Evolutionary conservation across 2,888 invertebrate genomes (phyloP).

Genomic region (Oscheius myriophilus): DNA sequence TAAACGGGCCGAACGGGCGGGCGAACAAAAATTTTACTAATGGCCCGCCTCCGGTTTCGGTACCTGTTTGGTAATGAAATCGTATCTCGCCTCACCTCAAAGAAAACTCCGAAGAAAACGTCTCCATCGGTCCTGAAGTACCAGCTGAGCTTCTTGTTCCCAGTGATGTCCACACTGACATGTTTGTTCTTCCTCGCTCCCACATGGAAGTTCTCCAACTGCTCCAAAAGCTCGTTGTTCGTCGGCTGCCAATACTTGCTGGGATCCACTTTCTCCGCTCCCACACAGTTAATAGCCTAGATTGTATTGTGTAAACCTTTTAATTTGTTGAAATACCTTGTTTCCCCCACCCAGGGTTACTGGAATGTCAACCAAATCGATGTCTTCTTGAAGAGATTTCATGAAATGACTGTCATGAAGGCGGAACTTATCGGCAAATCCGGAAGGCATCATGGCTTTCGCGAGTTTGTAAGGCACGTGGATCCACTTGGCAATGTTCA

Average conservation of each 20-base stretch:
- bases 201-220: conserved; percentile 61
- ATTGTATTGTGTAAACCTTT: conserved; percentile 7
- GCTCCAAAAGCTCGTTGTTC: conserved; percentile 48
- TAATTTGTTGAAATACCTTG: conserved; percentile 36
- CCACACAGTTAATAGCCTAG: conserved; percentile 62
- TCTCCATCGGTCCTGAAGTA: conserved; percentile 69
- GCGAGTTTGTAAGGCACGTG: conserved; percentile 68
- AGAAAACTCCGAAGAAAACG: conserved; percentile 68
- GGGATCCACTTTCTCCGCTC: conserved; percentile 56
- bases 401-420: conserved; percentile 66
- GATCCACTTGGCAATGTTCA: conserved; percentile 70
- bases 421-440: conserved; percentile 67
- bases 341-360: conserved; percentile 65
- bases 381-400: conserved; percentile 57
- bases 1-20: too few relatives aligned
- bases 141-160: conserved; percentile 59
- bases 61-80: too few relatives aligned
- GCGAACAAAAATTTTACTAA: too few relatives aligned
- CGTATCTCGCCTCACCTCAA: conserved; percentile 50
- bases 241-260: conserved; percentile 61
- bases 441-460: conserved; percentile 67
- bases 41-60: too few relatives aligned
- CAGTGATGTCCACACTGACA: conserved; percentile 56
- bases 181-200: conserved; percentile 59
- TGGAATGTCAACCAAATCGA: conserved; percentile 62